A percentile compares a stretch with the other conserved stretches of the same genome.
These are phyloP conservation scores for Phrynocephalus guinanensis DNA, from an alignment of 2,797 vertebrate species.

Conservation along the genomic window DNA sequence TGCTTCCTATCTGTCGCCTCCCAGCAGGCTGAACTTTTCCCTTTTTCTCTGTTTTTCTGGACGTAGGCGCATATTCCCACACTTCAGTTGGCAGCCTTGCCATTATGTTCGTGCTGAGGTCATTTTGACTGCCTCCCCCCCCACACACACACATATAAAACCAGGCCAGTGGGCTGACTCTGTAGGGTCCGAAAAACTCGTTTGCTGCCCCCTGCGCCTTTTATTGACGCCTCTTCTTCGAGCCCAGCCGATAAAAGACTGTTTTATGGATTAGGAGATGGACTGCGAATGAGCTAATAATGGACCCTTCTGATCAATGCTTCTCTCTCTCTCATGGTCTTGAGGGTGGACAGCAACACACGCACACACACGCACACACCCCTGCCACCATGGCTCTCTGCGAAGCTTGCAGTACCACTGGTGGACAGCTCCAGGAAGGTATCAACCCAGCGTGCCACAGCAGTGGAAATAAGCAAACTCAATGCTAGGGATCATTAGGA, in stretches of 20 bases:
- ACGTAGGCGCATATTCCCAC: not conserved
- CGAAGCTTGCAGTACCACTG: no score
- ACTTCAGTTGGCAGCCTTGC: no score
- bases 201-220: not conserved
- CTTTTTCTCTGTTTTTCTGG: not conserved
- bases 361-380: no score
- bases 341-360: not conserved
- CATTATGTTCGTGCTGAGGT: not conserved
- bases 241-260: conserved; percentile 18
- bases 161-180: not conserved
- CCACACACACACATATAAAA: no score
- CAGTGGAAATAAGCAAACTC: no score
- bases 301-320: conserved; percentile 25
- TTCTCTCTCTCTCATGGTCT: no score
- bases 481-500: no score
- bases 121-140: no score
- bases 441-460: no score
- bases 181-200: not conserved
- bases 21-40: no score
- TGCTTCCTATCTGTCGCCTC: not conserved
- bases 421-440: no score
- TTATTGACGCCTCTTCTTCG: not conserved
- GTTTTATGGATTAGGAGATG: conserved; percentile 42
- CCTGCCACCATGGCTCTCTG: no score
- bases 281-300: conserved; percentile 45